Evolutionary conservation across 2,888 invertebrate species (phyloP).

Genomic region (Ectemnius lituratus): DNA sequence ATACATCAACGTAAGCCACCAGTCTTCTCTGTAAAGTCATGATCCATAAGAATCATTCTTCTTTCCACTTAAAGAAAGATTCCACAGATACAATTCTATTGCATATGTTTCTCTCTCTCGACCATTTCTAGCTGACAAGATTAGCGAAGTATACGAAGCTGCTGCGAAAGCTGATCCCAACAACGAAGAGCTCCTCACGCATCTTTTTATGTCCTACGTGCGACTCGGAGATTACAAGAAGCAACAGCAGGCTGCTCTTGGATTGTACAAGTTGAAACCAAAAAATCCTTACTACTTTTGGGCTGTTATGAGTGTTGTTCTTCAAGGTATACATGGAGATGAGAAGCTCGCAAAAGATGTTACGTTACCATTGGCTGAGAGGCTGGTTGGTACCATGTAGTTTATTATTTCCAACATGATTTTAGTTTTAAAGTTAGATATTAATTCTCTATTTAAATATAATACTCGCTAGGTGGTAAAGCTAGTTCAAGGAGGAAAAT

Average conservation of each 20-base stretch:
- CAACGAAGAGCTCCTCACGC: slow-evolving; percentile 95
- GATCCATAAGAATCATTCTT: too few relatives aligned
- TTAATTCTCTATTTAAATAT: neutral
- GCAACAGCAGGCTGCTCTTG: slow-evolving; percentile 94
- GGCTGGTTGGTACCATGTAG: slow-evolving; percentile 86
- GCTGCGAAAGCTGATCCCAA: slow-evolving; percentile 91
- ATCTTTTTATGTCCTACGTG: slow-evolving; percentile 97
- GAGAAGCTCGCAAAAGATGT: slow-evolving; percentile 81
- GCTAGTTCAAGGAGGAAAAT: slow-evolving; percentile 90
- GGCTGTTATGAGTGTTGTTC: slow-evolving; percentile 97
- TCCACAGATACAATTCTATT: too few relatives aligned
- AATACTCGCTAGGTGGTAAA: slow-evolving; percentile 79
- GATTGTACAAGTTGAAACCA: slow-evolving; percentile 92
- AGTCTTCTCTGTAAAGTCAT: neutral
- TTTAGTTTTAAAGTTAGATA: slow-evolving; percentile 11
- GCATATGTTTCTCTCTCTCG: too few relatives aligned
- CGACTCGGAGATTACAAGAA: slow-evolving; percentile 92
- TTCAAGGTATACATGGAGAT: slow-evolving; percentile 85
- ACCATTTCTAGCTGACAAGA: slow-evolving; percentile 86
- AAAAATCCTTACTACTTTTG: slow-evolving; percentile 99
- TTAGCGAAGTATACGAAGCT: slow-evolving; percentile 92
- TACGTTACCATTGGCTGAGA: slow-evolving; percentile 91
- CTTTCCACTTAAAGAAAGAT: too few relatives aligned
- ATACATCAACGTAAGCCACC: slow-evolving; percentile 89
- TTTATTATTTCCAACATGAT: neutral